Percentiles rank a stretch among this genome's conserved stretches.
phyloP scores from a whole-genome alignment of 1,140 invertebrate genomes.

The Drosophila ironensis region DNA sequence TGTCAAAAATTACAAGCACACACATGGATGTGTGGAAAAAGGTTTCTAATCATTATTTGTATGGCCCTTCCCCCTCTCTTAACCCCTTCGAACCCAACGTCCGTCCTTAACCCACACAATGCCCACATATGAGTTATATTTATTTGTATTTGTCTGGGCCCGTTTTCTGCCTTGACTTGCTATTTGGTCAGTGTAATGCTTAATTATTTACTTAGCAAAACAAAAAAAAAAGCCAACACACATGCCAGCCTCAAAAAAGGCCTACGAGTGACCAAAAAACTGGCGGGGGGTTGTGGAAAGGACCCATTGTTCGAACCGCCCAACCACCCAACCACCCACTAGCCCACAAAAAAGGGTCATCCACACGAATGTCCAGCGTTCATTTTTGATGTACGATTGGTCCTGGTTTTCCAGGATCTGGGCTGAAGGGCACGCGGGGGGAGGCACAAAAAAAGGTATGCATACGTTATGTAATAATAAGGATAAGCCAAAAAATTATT shows the following conservation, averaged over 20 bases:
- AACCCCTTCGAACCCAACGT: neutral
- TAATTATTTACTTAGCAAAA: slow-evolving; percentile 72
- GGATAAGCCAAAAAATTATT: slow-evolving; percentile 82
- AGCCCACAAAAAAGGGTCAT: slow-evolving; percentile 62
- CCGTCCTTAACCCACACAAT: slow-evolving; percentile 30
- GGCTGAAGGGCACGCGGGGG: neutral
- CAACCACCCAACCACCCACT: slow-evolving; percentile 12
- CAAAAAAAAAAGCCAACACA: slow-evolving; percentile 11
- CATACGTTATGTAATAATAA: slow-evolving; percentile 82
- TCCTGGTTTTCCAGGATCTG: slow-evolving; percentile 6
- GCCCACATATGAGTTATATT: slow-evolving; percentile 78
- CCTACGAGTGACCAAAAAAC: slow-evolving; percentile 66
- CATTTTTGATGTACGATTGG: slow-evolving; percentile 81
- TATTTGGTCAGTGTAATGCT: slow-evolving; percentile 80
- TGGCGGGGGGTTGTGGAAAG: slow-evolving; percentile 7
- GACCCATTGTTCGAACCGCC: slow-evolving; percentile 51
- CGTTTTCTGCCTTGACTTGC: slow-evolving; percentile 35
- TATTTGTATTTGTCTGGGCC: slow-evolving; percentile 74
- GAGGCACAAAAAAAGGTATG: slow-evolving; percentile 71
- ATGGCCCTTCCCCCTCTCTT: slow-evolving; percentile 20
- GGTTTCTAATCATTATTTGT: slow-evolving; percentile 79
- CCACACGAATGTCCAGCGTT: slow-evolving; percentile 43
- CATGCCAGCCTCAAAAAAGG: slow-evolving; percentile 45
- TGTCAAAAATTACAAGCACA: slow-evolving; percentile 77
- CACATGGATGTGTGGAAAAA: slow-evolving; percentile 19